Evolutionary conservation across 2,797 vertebrate genomes (phyloP).

Genomic region (Acomys russatus): DNA sequence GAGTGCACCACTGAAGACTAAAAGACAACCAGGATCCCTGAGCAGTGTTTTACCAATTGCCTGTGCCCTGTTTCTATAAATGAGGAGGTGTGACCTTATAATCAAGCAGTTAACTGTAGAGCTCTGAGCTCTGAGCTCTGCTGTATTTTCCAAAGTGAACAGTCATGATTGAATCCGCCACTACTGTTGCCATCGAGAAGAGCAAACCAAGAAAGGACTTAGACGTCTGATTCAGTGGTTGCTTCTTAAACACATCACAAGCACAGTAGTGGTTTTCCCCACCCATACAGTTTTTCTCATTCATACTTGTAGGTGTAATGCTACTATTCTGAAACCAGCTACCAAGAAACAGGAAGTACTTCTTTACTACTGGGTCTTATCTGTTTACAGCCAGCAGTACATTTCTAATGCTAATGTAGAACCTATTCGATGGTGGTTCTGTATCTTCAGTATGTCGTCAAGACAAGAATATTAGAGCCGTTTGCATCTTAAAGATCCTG

Average conservation of each 20-base stretch:
- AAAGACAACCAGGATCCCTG: background rate
- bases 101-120: too few relatives aligned
- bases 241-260: slow-evolving; percentile 12
- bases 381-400: background rate
- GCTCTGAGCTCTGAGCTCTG: too few relatives aligned
- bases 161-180: too few relatives aligned
- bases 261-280: background rate
- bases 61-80: background rate
- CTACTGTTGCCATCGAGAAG: background rate
- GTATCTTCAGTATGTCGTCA: background rate
- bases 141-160: too few relatives aligned
- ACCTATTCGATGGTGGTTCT: background rate
- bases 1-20: background rate
- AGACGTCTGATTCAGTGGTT: slow-evolving; percentile 31
- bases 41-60: background rate
- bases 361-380: background rate
- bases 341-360: background rate
- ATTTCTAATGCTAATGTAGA: background rate
- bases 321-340: background rate
- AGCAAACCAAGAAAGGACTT: background rate
- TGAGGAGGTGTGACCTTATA: too few relatives aligned
- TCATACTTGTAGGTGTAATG: background rate
- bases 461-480: background rate
- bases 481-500: background rate
- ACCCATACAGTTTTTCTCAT: background rate